Evolutionary conservation across 2,113 vertebrate genomes (phyloP).

Genomic region (Ornithorhynchus anatinus): DNA sequence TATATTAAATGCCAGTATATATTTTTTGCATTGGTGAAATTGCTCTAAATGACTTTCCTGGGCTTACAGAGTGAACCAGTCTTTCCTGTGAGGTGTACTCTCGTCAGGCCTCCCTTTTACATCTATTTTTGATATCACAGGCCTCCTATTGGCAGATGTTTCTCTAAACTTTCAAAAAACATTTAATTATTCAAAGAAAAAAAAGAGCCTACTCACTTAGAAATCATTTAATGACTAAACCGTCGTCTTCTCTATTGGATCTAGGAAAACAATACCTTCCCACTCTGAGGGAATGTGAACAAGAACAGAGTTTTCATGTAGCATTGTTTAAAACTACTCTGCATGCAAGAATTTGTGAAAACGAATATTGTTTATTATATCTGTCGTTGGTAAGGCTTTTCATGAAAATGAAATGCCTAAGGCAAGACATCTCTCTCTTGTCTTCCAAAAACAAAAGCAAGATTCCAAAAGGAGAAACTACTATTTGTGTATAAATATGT

Average conservation of each 20-base stretch:
- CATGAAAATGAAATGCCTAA: slow-evolving; percentile 30
- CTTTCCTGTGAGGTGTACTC: neutral
- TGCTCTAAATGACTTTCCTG: neutral
- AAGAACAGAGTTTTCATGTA: slow-evolving; percentile 30
- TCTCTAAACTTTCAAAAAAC: neutral
- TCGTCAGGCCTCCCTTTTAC: neutral
- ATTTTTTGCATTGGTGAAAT: neutral
- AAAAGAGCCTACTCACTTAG: neutral
- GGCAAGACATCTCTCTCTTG: slow-evolving; percentile 30
- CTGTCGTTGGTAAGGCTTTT: slow-evolving; percentile 13
- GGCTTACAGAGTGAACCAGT: neutral
- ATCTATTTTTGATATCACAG: neutral
- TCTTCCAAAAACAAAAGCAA: slow-evolving; percentile 4
- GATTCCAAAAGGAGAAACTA: slow-evolving; percentile 31
- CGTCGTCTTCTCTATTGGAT: slow-evolving; percentile 13
- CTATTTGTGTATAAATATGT: slow-evolving; percentile 35
- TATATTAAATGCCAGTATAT: neutral
- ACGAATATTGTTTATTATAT: slow-evolving; percentile 33
- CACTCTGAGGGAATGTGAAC: slow-evolving; percentile 39
- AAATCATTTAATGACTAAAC: slow-evolving; percentile 35
- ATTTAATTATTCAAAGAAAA: neutral
- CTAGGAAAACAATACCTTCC: slow-evolving; percentile 35
- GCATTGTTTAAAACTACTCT: slow-evolving; percentile 24
- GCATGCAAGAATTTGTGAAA: slow-evolving; percentile 42
- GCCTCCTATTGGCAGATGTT: neutral